A percentile compares a stretch with the other conserved stretches of the same genome.
phyloP scores from a whole-genome alignment of 2,888 invertebrate species.

The Nephrotoma appendiculata region DNA sequence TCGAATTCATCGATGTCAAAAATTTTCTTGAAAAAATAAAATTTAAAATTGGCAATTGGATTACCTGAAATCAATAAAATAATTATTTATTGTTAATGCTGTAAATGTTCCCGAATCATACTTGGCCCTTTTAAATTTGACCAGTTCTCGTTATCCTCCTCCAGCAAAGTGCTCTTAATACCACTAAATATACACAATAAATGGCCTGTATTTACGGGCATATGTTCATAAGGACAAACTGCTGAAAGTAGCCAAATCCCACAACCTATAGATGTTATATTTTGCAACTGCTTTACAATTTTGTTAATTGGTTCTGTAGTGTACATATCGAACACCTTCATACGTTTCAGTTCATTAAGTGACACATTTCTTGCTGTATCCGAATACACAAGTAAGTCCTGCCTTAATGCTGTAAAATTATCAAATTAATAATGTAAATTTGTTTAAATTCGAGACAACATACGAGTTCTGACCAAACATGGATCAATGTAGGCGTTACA shows the following conservation, averaged over 20 bases:
- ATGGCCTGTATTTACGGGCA: background rate
- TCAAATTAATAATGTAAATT: background rate
- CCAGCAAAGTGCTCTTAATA: background rate
- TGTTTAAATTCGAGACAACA: background rate
- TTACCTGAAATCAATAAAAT: background rate
- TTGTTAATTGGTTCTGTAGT: background rate
- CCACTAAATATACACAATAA: background rate
- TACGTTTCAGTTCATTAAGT: background rate
- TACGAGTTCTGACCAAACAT: background rate
- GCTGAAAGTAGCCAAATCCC: background rate
- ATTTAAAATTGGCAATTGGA: background rate
- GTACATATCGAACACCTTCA: background rate
- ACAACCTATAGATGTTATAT: background rate
- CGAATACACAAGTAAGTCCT: background rate
- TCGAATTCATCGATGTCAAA: background rate
- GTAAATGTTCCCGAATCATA: background rate
- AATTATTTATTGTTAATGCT: background rate
- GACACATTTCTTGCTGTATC: background rate
- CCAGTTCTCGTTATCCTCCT: background rate
- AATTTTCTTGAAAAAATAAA: background rate
- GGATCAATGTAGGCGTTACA: background rate
- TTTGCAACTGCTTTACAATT: background rate
- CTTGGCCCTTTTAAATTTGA: background rate
- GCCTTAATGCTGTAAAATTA: background rate
- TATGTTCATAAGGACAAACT: too few species aligned